These are phyloP conservation scores for Meles meles DNA, from an alignment of 2,113 vertebrate species.

Conservation along the genomic window DNA sequence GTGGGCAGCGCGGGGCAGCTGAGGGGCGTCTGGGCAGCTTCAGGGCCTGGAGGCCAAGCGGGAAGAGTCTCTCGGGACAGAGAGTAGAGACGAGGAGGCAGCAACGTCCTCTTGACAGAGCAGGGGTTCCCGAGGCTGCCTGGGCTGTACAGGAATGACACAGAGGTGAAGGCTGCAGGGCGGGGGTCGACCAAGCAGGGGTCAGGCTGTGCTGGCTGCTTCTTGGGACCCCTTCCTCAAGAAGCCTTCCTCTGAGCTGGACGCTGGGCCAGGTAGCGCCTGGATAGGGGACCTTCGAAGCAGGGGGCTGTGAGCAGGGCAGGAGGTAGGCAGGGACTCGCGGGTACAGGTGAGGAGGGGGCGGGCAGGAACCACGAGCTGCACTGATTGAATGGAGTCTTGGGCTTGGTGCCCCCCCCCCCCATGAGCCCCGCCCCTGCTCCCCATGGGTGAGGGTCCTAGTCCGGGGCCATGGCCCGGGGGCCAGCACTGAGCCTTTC, in stretches of 20 bases:
- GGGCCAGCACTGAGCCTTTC: neutral
- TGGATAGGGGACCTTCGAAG: fast-evolving
- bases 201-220: neutral
- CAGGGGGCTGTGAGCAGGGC: fast-evolving
- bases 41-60: neutral
- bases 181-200: fast-evolving
- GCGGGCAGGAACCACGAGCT: too few species aligned
- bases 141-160: neutral
- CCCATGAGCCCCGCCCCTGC: neutral
- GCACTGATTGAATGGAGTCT: too few species aligned
- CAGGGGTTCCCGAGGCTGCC: neutral
- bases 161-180: neutral
- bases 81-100: too few species aligned
- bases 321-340: neutral
- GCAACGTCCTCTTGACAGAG: neutral
- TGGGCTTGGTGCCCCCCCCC: neutral
- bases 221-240: neutral
- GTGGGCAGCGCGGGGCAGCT: too few species aligned
- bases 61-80: neutral
- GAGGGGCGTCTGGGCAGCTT: too few species aligned
- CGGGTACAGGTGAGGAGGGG: neutral
- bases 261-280: neutral
- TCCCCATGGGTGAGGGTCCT: neutral
- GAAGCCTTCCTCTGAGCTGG: too few species aligned
- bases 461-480: neutral